These are phyloP conservation scores for Lasioglossum leucozonium DNA, from an alignment of 2,888 invertebrate species.

Conservation along the genomic window DNA sequence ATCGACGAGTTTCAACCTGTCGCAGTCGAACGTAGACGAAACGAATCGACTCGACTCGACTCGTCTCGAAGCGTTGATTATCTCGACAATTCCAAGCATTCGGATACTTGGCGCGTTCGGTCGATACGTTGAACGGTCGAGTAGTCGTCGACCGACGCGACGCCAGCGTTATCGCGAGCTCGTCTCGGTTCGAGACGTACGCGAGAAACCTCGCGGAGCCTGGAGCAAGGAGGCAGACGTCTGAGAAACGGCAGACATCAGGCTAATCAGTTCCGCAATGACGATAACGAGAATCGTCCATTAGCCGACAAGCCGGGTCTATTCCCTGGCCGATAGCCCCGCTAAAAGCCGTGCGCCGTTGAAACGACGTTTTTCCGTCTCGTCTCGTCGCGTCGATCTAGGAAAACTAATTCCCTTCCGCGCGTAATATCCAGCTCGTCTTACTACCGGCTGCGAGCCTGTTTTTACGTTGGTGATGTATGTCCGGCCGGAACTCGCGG, in stretches of 20 bases:
- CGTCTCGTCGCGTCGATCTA: not conserved
- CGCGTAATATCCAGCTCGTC: conserved; percentile 29
- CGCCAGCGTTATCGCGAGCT: not conserved
- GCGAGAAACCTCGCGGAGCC: not conserved
- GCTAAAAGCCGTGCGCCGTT: conserved; percentile 35
- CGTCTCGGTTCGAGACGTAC: not conserved
- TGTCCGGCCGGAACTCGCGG: not conserved
- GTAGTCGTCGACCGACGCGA: not conserved
- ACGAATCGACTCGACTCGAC: not conserved
- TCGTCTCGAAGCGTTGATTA: not conserved
- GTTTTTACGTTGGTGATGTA: conserved; percentile 29
- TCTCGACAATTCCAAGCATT: not conserved
- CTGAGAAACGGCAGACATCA: conserved; percentile 34
- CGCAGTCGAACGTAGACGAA: too few species aligned
- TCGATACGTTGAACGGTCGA: not conserved
- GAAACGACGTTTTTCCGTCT: conserved; percentile 26
- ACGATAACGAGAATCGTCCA: conserved; percentile 49
- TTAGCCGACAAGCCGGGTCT: conserved; percentile 31
- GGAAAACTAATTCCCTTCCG: conserved; percentile 32
- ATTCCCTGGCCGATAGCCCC: conserved; percentile 36
- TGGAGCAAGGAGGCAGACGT: conserved; percentile 12
- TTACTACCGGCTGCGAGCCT: conserved; percentile 2
- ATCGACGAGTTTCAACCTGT: not conserved
- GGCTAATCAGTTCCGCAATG: conserved; percentile 46
- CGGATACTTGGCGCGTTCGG: not conserved